Evolutionary conservation across 2,888 invertebrate genomes (phyloP).

Genomic region (Cantharis rufa): DNA sequence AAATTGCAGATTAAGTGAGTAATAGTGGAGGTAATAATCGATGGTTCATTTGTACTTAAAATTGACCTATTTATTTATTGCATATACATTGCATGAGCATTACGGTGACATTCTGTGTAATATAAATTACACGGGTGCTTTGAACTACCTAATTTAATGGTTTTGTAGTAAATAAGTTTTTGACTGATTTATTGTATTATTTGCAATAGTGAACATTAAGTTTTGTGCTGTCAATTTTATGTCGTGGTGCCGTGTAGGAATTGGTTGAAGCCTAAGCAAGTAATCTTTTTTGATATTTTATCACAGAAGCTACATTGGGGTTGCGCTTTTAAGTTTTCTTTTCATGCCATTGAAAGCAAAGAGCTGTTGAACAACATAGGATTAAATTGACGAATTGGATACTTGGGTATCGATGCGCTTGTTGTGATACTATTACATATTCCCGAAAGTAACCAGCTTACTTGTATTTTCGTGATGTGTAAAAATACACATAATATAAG

Average conservation of each 20-base stretch:
- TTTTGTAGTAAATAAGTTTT: neutral
- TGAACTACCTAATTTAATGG: neutral
- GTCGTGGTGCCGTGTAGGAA: slow-evolving; percentile 28
- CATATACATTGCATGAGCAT: neutral
- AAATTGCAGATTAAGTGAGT: no score
- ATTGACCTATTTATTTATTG: neutral
- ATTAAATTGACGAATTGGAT: slow-evolving; percentile 39
- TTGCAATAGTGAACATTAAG: slow-evolving; percentile 24
- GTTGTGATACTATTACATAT: slow-evolving; percentile 11
- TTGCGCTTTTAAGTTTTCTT: slow-evolving; percentile 37
- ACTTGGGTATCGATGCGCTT: slow-evolving; percentile 30
- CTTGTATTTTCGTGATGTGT: neutral
- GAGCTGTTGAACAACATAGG: slow-evolving; percentile 27
- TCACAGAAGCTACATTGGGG: slow-evolving; percentile 36
- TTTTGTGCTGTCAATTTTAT: slow-evolving; percentile 36
- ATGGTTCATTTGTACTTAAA: neutral
- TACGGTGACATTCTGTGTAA: neutral
- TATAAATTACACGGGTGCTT: neutral
- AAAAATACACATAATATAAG: neutral
- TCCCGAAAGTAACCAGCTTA: slow-evolving; percentile 5
- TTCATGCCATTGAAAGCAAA: slow-evolving; percentile 31
- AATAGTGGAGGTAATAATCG: no score
- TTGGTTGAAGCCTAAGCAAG: slow-evolving; percentile 28
- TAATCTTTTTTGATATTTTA: slow-evolving; percentile 38
- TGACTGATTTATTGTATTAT: slow-evolving; percentile 20